phyloP scores from a whole-genome alignment of 2,797 vertebrate species.

The Bryconaethiops microstoma region DNA sequence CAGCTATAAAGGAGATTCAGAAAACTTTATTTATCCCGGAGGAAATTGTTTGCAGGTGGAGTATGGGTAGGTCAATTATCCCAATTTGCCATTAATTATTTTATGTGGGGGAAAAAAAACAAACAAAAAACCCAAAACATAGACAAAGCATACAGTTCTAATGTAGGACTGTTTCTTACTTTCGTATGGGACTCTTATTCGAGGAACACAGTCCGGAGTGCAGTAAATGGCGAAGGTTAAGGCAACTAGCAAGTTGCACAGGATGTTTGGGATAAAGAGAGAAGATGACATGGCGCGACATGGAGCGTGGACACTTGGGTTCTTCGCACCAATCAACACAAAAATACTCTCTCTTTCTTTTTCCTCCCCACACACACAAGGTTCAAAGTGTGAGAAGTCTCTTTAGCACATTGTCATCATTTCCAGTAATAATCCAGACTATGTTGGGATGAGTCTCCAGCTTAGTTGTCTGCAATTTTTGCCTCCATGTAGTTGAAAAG shows the following conservation, averaged over 20 bases:
- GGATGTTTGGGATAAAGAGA: slow-evolving; percentile 59
- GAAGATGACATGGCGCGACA: slow-evolving; percentile 57
- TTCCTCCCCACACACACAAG: too few relatives aligned
- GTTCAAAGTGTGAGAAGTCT: slow-evolving; percentile 18
- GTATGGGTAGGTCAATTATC: not conserved
- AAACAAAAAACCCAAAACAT: too few relatives aligned
- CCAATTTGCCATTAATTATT: not conserved
- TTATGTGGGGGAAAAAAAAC: too few relatives aligned
- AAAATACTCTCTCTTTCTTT: not conserved
- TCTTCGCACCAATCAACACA: not conserved
- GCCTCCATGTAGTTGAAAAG: not conserved
- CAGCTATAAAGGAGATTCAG: too few relatives aligned
- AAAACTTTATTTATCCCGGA: too few relatives aligned
- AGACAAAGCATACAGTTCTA: not conserved
- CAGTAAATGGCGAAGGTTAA: slow-evolving; percentile 50
- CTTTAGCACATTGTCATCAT: slow-evolving; percentile 10
- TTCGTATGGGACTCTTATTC: slow-evolving; percentile 74
- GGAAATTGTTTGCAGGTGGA: not conserved
- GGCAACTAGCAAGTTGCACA: slow-evolving; percentile 68
- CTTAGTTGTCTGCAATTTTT: not conserved
- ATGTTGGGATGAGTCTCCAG: slow-evolving; percentile 74
- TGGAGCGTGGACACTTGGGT: not conserved
- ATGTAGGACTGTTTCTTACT: slow-evolving; percentile 63
- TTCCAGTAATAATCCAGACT: slow-evolving; percentile 41
- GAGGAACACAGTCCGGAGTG: slow-evolving; percentile 64